These are phyloP conservation scores for Caenorhabditis panamensis DNA, from an alignment of 2,888 invertebrate species.

Conservation along the genomic window DNA sequence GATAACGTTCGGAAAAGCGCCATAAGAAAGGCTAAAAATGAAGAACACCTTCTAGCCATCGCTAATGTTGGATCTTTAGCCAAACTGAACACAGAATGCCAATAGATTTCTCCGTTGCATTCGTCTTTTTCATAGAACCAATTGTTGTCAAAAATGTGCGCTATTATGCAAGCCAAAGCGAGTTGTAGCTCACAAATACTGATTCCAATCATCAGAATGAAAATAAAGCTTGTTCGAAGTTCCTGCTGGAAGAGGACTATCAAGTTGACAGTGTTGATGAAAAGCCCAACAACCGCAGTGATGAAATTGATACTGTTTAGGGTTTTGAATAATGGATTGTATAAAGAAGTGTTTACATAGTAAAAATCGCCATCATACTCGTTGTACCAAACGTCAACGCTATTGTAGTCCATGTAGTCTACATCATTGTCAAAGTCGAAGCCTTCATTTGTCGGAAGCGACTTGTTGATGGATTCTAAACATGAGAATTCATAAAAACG, in stretches of 20 bases:
- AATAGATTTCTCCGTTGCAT: not conserved
- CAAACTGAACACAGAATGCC: not conserved
- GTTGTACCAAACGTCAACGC: not conserved
- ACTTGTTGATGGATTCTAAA: not conserved
- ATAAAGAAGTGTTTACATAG: not conserved
- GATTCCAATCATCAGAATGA: constrained; percentile 25
- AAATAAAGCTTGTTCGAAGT: constrained; percentile 4
- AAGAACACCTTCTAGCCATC: not conserved
- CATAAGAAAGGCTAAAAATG: constrained; percentile 9
- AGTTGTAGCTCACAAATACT: not conserved
- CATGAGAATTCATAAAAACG: not conserved
- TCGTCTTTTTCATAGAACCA: not conserved
- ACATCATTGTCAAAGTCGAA: no score
- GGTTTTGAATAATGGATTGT: not conserved
- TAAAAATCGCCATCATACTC: not conserved
- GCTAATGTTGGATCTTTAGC: not conserved
- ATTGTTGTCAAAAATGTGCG: not conserved
- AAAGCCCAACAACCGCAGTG: not conserved
- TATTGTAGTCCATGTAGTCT: not conserved
- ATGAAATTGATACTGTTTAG: not conserved
- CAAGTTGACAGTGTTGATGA: constrained; percentile 9
- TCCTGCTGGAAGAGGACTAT: constrained; percentile 6
- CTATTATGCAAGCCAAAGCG: not conserved
- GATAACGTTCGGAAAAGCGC: constrained; percentile 1
- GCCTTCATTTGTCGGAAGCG: not conserved